These are phyloP conservation scores for Automeris io DNA, from an alignment of 2,888 invertebrate species.

Conservation along the genomic window DNA sequence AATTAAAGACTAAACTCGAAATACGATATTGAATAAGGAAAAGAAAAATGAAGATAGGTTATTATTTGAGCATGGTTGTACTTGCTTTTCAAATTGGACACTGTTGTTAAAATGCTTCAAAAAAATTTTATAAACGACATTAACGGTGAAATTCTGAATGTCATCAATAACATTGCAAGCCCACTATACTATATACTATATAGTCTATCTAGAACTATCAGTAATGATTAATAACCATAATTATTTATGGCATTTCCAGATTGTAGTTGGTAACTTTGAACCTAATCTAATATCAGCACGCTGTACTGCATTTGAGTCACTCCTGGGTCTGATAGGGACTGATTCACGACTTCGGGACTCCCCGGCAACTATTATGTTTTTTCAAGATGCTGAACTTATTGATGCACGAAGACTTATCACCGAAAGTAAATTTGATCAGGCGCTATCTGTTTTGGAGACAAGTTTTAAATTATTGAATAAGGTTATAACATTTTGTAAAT, in stretches of 20 bases:
- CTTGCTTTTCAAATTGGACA: too few relatives aligned
- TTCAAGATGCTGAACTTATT: conserved; percentile 80
- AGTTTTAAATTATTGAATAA: conserved; percentile 80
- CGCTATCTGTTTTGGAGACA: conserved; percentile 80
- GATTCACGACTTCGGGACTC: conserved; percentile 78
- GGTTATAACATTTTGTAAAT: conserved; percentile 26
- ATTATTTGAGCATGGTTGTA: too few relatives aligned
- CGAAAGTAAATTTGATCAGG: conserved; percentile 78
- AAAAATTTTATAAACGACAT: too few relatives aligned
- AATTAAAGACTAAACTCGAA: too few relatives aligned
- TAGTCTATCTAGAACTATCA: not conserved
- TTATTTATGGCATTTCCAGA: conserved; percentile 44
- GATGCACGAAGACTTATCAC: conserved; percentile 78
- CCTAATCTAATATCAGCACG: conserved; percentile 80
- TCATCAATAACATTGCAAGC: too few relatives aligned
- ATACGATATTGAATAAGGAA: too few relatives aligned
- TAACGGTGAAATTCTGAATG: too few relatives aligned
- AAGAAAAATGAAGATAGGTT: too few relatives aligned
- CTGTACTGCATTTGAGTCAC: conserved; percentile 79
- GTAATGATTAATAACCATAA: not conserved
- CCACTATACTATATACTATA: not conserved
- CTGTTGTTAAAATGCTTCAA: too few relatives aligned
- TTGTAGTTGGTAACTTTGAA: conserved; percentile 83
- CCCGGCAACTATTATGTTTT: conserved; percentile 75
- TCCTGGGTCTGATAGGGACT: conserved; percentile 75